A percentile compares a stretch with the other conserved stretches of the same genome.
Conservation (phyloP, 2,797 vertebrate species). For the Chaunax sp. region DNA sequence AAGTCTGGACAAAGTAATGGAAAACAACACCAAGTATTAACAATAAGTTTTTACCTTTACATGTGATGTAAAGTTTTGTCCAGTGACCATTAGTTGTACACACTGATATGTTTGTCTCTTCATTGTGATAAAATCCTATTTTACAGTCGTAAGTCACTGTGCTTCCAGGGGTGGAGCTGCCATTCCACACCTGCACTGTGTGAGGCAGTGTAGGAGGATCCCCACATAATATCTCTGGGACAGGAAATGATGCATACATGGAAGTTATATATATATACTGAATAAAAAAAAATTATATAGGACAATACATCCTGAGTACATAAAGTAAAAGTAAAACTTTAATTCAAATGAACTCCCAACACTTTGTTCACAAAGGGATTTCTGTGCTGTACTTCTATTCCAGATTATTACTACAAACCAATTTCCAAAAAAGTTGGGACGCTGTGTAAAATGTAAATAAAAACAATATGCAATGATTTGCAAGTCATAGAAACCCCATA, state of each 20-base stretch:
- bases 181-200: constrained; percentile 82
- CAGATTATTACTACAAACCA: too few relatives aligned
- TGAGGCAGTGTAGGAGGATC: constrained; percentile 79
- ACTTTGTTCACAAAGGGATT: not conserved
- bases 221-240: constrained; percentile 86
- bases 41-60: constrained; percentile 90
- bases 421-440: too few relatives aligned
- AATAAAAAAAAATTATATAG: not conserved
- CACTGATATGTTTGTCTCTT: constrained; percentile 72
- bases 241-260: constrained; percentile 29
- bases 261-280: not conserved
- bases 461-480: too few relatives aligned
- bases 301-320: not conserved
- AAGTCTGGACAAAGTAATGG: not conserved
- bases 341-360: too few relatives aligned
- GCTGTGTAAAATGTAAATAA: too few relatives aligned
- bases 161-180: constrained; percentile 80
- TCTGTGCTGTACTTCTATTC: too few relatives aligned
- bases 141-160: constrained; percentile 83
- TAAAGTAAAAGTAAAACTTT: too few relatives aligned
- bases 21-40: too few relatives aligned
- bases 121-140: constrained; percentile 80
- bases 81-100: constrained; percentile 84
- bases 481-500: too few relatives aligned
- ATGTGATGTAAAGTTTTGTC: constrained; percentile 82